phyloP scores from a whole-genome alignment of 2,888 invertebrate genomes.

The Argyresthia goedartella region DNA sequence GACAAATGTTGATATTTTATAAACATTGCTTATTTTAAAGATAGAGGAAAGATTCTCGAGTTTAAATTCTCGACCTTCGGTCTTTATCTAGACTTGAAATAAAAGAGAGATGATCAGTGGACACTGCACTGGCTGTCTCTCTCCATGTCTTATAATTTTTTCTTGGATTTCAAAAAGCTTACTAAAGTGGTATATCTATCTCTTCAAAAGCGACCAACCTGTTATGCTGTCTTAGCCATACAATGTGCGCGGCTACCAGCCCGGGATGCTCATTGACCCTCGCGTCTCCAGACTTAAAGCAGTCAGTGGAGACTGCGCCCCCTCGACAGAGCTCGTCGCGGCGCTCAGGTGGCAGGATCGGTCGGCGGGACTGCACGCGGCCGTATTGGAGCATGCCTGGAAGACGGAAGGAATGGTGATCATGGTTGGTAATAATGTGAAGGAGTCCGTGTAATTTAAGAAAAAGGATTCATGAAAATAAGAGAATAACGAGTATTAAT shows the following conservation, averaged over 20 bases:
- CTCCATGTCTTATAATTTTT: too few species aligned
- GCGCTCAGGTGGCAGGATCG: conserved; percentile 67
- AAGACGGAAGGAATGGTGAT: background rate
- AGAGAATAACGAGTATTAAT: too few species aligned
- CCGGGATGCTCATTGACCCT: conserved; percentile 87
- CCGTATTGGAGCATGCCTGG: conserved; percentile 73
- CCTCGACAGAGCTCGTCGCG: conserved; percentile 78
- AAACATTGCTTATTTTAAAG: too few species aligned
- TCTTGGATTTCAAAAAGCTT: too few species aligned
- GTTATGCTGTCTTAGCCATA: conserved; percentile 83
- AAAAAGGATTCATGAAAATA: background rate
- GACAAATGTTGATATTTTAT: background rate
- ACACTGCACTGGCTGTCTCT: too few species aligned
- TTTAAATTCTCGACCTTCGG: too few species aligned
- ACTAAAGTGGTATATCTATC: too few species aligned
- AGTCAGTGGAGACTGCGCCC: conserved; percentile 80
- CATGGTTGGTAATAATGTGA: background rate
- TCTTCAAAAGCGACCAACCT: too few species aligned
- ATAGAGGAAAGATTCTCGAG: too few species aligned
- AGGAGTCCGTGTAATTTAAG: background rate
- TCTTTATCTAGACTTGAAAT: background rate
- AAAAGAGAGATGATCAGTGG: too few species aligned
- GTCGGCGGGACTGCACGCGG: conserved; percentile 72
- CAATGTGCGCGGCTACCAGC: conserved; percentile 79
- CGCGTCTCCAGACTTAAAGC: conserved; percentile 84